phyloP scores from a whole-genome alignment of 2,797 vertebrate species.

The Rallus crepitans region DNA sequence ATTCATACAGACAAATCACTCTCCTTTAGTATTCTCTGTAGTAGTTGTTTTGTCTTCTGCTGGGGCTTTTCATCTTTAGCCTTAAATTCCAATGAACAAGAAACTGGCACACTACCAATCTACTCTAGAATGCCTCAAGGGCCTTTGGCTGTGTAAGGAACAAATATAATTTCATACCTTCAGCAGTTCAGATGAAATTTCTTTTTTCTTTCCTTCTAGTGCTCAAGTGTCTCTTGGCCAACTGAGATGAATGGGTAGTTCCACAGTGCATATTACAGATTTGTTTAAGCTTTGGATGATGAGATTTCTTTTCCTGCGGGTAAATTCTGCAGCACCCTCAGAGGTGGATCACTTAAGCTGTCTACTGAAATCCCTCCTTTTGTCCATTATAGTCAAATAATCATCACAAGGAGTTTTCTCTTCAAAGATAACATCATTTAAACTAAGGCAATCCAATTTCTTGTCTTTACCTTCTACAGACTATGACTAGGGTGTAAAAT shows the following conservation, averaged over 20 bases:
- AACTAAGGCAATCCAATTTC: neutral
- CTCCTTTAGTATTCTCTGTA: constrained; percentile 13
- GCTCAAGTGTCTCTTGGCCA: neutral
- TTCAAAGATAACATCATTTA: neutral
- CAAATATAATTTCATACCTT: neutral
- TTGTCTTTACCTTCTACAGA: neutral
- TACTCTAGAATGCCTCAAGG: neutral
- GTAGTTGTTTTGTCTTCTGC: constrained; percentile 8
- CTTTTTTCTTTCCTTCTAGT: neutral
- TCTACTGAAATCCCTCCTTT: neutral
- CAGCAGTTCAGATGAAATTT: neutral
- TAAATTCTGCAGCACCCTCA: neutral
- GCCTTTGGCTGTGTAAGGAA: neutral
- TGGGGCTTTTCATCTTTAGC: constrained; percentile 18
- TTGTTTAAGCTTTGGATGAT: neutral
- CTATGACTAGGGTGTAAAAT: neutral
- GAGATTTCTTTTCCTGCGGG: neutral
- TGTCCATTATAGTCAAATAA: neutral
- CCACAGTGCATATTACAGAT: neutral
- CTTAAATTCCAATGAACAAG: constrained; percentile 38
- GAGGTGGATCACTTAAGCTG: neutral
- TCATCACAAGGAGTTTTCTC: neutral
- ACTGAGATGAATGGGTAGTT: neutral
- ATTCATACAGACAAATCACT: neutral
- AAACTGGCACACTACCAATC: neutral